Base-by-base conservation (phyloP, 2,888 invertebrate species). In the Gastracanthus pulcherrimus region DNA sequence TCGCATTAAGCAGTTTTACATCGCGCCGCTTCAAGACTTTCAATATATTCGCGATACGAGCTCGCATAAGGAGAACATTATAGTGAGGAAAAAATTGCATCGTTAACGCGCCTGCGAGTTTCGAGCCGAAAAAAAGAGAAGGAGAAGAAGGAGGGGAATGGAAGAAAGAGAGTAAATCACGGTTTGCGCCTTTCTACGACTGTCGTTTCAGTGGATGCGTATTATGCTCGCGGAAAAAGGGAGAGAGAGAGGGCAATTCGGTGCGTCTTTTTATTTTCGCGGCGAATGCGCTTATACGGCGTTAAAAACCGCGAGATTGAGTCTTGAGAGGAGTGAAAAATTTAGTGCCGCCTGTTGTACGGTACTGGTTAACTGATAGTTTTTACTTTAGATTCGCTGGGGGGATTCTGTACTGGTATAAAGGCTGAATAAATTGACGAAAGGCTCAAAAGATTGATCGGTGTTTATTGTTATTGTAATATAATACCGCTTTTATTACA, bases 21-120 rank as follows among this genome's bases (percentile, higher is more conserved):
- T 75, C 74, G 58, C 4, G 48, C 29, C 62, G 69, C 45, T 75
- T 69, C 67, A n/a, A 51, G 64, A 31, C 58, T 75, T 80, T 81
- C 81, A 81, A 76, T 81, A 81, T 76, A 76, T 76, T 81, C 81
- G 60, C 71, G 34, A 81, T 76, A 70, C 80, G 80, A 76, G 62
- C 58, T 0, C 19, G 23, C 34, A 34, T 75, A 71, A 74, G 60
- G 13, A 26, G 60, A n/a, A n/a, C n/a, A n/a, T 60, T 62, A 62
- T 41, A 62, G 69, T 45, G 66, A 23, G 34, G 51, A 79, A 62
- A 78, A 38, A 55, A 79, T 66, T 70, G 69, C 62, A 36, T 48
- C 58, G 41, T 79, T 67, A 67, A 72, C 72, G 36, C 38, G 41
- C n/a, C n/a, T n/a, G n/a, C n/a, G n/a, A n/a, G n/a, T n/a, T n/a